Evolutionary conservation across 2,888 invertebrate genomes (phyloP).

Genomic region (Lutraria lutraria): DNA sequence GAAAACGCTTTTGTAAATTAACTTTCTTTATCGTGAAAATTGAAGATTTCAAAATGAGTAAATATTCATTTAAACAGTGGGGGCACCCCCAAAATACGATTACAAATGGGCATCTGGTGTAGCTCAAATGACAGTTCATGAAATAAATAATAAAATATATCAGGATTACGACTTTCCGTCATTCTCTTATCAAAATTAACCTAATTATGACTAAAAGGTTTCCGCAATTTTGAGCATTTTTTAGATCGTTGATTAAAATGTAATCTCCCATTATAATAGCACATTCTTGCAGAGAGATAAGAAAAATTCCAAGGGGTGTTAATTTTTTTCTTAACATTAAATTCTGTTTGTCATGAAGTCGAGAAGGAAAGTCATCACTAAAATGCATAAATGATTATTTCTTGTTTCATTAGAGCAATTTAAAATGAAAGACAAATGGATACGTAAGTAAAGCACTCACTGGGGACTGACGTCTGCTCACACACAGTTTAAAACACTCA

Average conservation of each 20-base stretch:
- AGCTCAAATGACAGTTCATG: constrained; percentile 67
- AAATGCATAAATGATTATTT: constrained; percentile 24
- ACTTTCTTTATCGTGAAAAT: constrained; percentile 68
- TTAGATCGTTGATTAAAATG: constrained; percentile 70
- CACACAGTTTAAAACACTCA: constrained; percentile 5
- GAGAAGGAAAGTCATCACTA: constrained; percentile 29
- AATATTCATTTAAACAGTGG: constrained; percentile 74
- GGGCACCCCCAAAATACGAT: constrained; percentile 60
- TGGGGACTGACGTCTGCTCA: constrained; percentile 30
- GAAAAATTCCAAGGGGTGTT: constrained; percentile 54
- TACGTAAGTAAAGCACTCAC: constrained; percentile 57
- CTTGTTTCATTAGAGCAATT: constrained; percentile 55
- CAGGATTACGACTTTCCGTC: constrained; percentile 69
- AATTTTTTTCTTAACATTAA: constrained; percentile 43
- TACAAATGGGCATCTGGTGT: constrained; percentile 66
- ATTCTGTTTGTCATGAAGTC: constrained; percentile 29
- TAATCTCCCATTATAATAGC: constrained; percentile 62
- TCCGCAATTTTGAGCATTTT: constrained; percentile 69
- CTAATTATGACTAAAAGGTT: constrained; percentile 74
- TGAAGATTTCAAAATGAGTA: constrained; percentile 71
- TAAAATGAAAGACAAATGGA: constrained; percentile 59
- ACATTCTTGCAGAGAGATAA: constrained; percentile 45
- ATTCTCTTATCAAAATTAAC: constrained; percentile 73
- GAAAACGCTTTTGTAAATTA: constrained; percentile 73
- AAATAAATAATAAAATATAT: constrained; percentile 71